Conservation (phyloP, 2,797 vertebrate genomes). For the Anolis apletophallus region DNA sequence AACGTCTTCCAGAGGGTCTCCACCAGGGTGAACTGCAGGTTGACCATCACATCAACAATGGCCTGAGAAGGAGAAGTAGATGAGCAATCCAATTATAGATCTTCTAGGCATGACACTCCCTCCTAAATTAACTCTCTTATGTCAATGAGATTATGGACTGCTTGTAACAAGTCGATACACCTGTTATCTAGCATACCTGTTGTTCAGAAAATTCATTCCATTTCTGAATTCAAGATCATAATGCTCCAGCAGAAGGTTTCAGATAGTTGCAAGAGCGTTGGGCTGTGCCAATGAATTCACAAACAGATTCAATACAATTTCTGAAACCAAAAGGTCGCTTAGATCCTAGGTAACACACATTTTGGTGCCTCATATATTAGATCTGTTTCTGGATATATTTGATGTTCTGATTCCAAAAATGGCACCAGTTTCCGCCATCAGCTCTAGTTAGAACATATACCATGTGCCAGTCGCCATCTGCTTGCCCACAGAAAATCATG, state of each 20-base stretch:
- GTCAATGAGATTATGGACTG: not conserved
- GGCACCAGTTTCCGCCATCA: too few species aligned
- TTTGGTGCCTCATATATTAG: too few species aligned
- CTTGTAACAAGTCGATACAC: not conserved
- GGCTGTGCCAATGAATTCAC: not conserved
- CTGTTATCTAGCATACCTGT: too few species aligned
- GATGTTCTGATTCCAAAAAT: too few species aligned
- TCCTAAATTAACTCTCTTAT: not conserved
- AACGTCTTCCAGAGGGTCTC: slow-evolving; percentile 95
- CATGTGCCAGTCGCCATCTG: too few species aligned
- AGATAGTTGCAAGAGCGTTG: not conserved
- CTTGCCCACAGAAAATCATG: too few species aligned
- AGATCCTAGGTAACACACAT: not conserved
- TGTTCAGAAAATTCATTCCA: not conserved
- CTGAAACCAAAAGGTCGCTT: not conserved
- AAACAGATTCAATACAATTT: too few species aligned
- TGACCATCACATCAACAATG: slow-evolving; percentile 92
- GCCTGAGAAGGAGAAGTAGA: slow-evolving; percentile 76
- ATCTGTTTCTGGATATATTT: too few species aligned
- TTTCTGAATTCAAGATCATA: not conserved
- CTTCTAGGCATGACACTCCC: not conserved
- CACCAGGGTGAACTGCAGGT: slow-evolving; percentile 92
- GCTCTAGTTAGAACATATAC: too few species aligned
- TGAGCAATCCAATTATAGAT: not conserved
- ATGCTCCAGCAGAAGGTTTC: not conserved